Percentiles rank a stretch among this genome's conserved stretches.
phyloP scores from a whole-genome alignment of 2,888 invertebrate genomes.

The Ditylenchus weischeri region DNA sequence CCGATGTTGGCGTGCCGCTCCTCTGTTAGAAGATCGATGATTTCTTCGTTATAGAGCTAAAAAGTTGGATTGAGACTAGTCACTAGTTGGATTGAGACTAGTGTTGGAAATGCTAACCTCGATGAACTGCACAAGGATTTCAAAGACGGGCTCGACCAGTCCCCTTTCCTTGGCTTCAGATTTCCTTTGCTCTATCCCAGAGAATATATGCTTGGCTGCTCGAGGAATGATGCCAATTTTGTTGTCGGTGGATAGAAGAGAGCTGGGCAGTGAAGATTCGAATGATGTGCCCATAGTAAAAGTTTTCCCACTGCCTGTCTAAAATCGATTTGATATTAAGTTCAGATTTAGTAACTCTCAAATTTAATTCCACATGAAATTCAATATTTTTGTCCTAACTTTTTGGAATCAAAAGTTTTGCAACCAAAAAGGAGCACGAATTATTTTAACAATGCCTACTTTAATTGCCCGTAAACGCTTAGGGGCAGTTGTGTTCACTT shows the following conservation, averaged over 20 bases:
- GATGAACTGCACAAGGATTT: constrained; percentile 85
- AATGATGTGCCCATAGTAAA: constrained; percentile 98
- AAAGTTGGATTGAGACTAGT: constrained; percentile 20
- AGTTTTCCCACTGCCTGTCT: constrained; percentile 97
- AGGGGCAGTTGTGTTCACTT: too few relatives aligned
- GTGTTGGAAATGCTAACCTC: constrained; percentile 59
- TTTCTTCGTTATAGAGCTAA: constrained; percentile 91
- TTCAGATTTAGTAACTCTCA: background rate
- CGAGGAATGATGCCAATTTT: constrained; percentile 86
- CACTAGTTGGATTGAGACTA: too few relatives aligned
- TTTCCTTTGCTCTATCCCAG: constrained; percentile 71
- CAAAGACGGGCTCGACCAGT: constrained; percentile 72
- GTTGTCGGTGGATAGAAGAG: constrained; percentile 37
- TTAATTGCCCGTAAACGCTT: too few relatives aligned
- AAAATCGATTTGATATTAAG: constrained; percentile 40
- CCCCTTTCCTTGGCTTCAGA: constrained; percentile 67
- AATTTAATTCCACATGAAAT: too few relatives aligned
- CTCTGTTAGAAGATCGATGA: constrained; percentile 76
- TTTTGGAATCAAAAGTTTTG: too few relatives aligned
- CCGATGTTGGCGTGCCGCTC: constrained; percentile 40
- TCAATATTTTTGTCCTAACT: too few relatives aligned
- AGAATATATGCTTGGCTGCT: constrained; percentile 86
- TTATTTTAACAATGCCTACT: too few relatives aligned
- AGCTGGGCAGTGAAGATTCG: constrained; percentile 64
- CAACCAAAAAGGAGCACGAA: too few relatives aligned